Base-by-base conservation (phyloP, 1,140 invertebrate species). In the Orussus abietinus region DNA sequence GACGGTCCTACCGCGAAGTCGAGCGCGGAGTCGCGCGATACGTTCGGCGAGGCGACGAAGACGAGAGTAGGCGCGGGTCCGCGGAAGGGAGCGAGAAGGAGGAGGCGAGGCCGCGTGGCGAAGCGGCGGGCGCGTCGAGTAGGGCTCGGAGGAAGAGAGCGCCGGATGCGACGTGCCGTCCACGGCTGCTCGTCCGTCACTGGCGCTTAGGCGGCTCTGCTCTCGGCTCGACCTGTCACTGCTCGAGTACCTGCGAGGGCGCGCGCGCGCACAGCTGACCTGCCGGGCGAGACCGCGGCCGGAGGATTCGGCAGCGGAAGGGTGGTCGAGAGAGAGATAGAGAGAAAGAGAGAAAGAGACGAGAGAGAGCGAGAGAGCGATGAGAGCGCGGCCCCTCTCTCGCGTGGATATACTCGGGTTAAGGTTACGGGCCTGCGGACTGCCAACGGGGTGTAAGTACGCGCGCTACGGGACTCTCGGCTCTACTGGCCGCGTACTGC, bases 391-490 rank as follows among this genome's bases (percentile, higher is more conserved):
- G 13, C 28, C 28, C n/a, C 22, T 25, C 22, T 25, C 22, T 25
- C 22, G 22, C 22, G 22, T n/a, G n/a, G n/a, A n/a, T 25, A 6
- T 25, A 25, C 22, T 25, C 22, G 22, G n/a, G 22, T 25, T 25
- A 25, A 25, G 22, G 22, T 25, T 25, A 25, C 22, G n/a, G 22
- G 22, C n/a, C n/a, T 25, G 22, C 22, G 22, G 22, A 25, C n/a
- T 25, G 6, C 6, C n/a, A 6, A 7, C 22, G 22, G 22, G 22
- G 13, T 20, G 34, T 36, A 36, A 36, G 17, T 10, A 45, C 53
- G 45, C 59, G 38, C 68, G 51, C 59, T 60, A 54, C 60, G 61
- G 49, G 49, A 65, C 48, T 59, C 57, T 66, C 62, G 58, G 47
- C 49, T 66, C 58, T 59, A 72, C 70, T n/a, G n/a, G n/a, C n/a